Evolutionary conservation across 2,888 invertebrate species (phyloP).

Genomic region (Clunio marinus): DNA sequence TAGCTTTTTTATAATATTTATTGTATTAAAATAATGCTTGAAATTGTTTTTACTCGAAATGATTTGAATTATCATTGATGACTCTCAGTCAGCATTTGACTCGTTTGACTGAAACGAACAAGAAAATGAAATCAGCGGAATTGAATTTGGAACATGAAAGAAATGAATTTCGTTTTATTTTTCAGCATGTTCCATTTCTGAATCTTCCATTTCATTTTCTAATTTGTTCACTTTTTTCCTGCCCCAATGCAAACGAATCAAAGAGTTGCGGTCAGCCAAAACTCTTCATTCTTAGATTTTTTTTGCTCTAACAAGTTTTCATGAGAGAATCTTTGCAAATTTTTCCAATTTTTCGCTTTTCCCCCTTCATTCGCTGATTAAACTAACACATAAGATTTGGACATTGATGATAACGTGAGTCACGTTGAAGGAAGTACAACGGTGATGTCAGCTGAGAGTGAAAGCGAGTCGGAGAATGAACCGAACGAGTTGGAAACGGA

Average conservation of each 20-base stretch:
- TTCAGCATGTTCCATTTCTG: not conserved
- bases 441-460: constrained; percentile 51
- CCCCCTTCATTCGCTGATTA: constrained; percentile 3
- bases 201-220: not conserved
- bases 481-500: constrained; percentile 47
- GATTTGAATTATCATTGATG: no score
- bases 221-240: not conserved
- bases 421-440: constrained; percentile 52
- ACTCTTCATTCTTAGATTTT: no score
- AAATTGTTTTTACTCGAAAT: no score
- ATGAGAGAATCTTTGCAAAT: not conserved
- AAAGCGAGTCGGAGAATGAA: constrained; percentile 60
- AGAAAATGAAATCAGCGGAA: no score
- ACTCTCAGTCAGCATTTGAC: no score
- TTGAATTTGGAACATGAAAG: no score
- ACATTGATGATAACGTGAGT: constrained; percentile 55
- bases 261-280: no score
- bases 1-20: no score
- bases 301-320: not conserved
- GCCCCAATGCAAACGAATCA: not conserved
- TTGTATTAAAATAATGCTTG: no score
- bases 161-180: not conserved
- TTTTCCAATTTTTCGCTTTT: constrained; percentile 19
- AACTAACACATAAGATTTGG: constrained; percentile 56
- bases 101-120: no score